Percentiles rank a stretch among this genome's conserved stretches.
These are phyloP conservation scores for Philereme vetulata DNA, from an alignment of 2,888 invertebrate species.

Conservation along the genomic window DNA sequence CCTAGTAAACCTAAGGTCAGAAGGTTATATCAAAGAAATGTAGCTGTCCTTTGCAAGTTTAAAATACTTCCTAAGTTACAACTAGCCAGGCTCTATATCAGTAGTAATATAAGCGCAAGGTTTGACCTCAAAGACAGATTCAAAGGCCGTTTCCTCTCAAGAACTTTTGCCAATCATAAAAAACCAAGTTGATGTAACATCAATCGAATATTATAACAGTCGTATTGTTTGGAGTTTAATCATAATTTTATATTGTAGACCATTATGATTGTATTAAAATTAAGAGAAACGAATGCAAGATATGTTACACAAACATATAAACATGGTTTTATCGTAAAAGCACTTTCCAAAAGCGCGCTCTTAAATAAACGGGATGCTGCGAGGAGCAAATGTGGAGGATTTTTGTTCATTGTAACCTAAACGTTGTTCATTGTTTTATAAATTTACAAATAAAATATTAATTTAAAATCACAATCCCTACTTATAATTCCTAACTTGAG, in stretches of 20 bases:
- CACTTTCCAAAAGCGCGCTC: slow-evolving; percentile 76
- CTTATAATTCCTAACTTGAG: slow-evolving; percentile 34
- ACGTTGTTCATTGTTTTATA: slow-evolving; percentile 3
- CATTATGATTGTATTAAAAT: slow-evolving; percentile 54
- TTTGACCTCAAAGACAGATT: slow-evolving; percentile 34
- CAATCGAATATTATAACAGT: slow-evolving; percentile 31
- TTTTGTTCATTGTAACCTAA: slow-evolving; percentile 17
- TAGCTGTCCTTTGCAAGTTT: slow-evolving; percentile 27
- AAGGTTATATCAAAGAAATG: slow-evolving; percentile 15
- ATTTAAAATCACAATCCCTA: slow-evolving; percentile 30
- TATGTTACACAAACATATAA: slow-evolving; percentile 58
- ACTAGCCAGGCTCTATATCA: slow-evolving; percentile 26
- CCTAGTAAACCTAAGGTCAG: neutral
- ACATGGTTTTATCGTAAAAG: slow-evolving; percentile 62
- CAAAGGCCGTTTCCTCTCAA: slow-evolving; percentile 30
- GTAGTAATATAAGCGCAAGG: slow-evolving; percentile 14
- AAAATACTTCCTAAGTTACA: slow-evolving; percentile 27
- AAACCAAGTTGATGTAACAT: slow-evolving; percentile 13
- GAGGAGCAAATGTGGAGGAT: slow-evolving; percentile 16
- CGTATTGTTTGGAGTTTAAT: slow-evolving; percentile 40
- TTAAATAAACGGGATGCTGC: slow-evolving; percentile 75
- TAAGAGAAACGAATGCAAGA: slow-evolving; percentile 55
- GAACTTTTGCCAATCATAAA: slow-evolving; percentile 31
- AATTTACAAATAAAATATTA: neutral
- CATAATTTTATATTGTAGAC: slow-evolving; percentile 42